Base-by-base conservation (phyloP, 2,113 vertebrate genomes). In the Sitta europaea region DNA sequence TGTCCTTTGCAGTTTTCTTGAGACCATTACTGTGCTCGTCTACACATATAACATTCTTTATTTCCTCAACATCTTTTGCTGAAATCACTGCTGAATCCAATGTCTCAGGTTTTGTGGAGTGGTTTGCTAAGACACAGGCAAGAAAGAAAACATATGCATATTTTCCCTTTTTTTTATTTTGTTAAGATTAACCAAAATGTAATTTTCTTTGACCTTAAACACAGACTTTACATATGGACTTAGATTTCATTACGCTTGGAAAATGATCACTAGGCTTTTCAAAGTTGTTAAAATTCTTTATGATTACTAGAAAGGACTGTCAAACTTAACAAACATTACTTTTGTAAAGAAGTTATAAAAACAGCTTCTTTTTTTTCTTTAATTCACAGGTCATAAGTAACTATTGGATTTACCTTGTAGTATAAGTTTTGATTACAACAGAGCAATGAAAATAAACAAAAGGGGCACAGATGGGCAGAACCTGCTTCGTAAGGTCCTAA, bases 11-110 rank as follows among this genome's bases (percentile, higher is more conserved):
- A 36, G 77, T 92, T 95, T 98, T 99, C 88, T 96, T 97, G 57
- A 98, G 97, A 48, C 99, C 98, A 3, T 99, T 99, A 91, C 98
- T 99, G 74, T 98, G 98, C 83, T 99, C 99, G 67, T 98, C 98
- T 0, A 83, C 68, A 62, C 85, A 85, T 2, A 55, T 29, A 12
- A 76, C 65, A 13, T 70, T 97, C 57, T 89, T 96, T 16, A 93
- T 65, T 31, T 98, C 97, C 50, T 97, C 98, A 20, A 86, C 36
- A n/a, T 97, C 97, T 74, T 92, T 97, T 66, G n/a, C 36, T 14
- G 92, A 50, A 22, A 96, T 42, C 18, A 67, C 94, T 18, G 84
- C 66, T 14, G 97, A 80, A 66, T 99, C 98, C 45, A 97, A 20
- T 35, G 65, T 48, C 3, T 99, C 99, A 0, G 95, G 33, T 21